Conservation (phyloP, 2,113 vertebrate species). For the Pelodiscus sinensis region DNA sequence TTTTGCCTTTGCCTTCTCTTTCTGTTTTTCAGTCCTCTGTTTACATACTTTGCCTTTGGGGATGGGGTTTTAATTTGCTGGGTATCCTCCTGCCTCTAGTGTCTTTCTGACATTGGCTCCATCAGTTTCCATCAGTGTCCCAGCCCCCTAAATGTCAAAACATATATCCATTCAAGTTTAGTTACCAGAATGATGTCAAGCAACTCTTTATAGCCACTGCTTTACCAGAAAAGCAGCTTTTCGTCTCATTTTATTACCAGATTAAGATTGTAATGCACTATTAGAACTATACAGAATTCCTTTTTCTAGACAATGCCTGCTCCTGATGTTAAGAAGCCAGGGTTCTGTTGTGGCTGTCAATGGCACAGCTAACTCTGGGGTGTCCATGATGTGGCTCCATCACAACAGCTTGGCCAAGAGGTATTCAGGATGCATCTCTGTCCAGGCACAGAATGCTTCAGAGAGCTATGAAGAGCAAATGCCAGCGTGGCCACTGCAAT, state of each 20-base stretch:
- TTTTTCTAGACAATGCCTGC: constrained; percentile 20
- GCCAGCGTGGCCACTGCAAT: neutral
- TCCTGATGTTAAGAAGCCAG: neutral
- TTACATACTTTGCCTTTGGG: constrained; percentile 20
- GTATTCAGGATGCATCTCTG: neutral
- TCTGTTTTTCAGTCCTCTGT: neutral
- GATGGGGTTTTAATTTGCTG: neutral
- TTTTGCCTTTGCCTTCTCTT: neutral
- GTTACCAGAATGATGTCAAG: constrained; percentile 34
- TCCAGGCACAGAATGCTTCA: neutral
- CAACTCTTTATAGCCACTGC: constrained; percentile 1
- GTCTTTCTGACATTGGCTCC: constrained; percentile 34
- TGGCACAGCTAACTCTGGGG: neutral
- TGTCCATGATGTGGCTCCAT: neutral
- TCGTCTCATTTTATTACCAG: constrained; percentile 18
- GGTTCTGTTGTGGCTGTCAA: neutral
- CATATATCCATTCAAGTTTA: constrained; percentile 6
- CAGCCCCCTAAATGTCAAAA: constrained; percentile 50
- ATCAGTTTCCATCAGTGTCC: constrained; percentile 53
- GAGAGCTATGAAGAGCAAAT: neutral
- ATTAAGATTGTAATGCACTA: constrained; percentile 43
- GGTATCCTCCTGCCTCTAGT: constrained; percentile 15
- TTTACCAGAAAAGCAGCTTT: constrained; percentile 19
- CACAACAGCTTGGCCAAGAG: neutral
- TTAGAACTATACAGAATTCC: neutral